These are phyloP conservation scores for Spodoptera exigua DNA, from an alignment of 2,888 invertebrate species.

Conservation along the genomic window DNA sequence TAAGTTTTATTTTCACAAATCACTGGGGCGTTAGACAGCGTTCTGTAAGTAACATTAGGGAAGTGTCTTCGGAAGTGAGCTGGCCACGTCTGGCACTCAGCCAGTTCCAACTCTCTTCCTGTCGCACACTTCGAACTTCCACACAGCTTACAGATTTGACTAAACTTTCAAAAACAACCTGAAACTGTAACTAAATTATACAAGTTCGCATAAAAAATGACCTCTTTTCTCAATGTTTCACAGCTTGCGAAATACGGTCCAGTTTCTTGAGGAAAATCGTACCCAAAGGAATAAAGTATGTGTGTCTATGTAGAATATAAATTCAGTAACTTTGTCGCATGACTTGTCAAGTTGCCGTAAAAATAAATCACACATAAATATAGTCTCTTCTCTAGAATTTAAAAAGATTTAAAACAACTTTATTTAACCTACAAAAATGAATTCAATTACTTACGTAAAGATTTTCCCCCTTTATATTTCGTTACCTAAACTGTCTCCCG, in stretches of 20 bases:
- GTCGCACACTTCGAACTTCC: conserved; percentile 57
- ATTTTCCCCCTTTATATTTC: too few species aligned
- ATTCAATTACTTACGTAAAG: too few species aligned
- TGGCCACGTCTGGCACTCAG: conserved; percentile 61
- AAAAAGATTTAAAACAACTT: too few species aligned
- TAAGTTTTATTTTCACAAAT: conserved; percentile 61
- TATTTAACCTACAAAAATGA: too few species aligned
- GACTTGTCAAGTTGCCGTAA: conserved; percentile 21
- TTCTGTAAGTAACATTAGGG: conserved; percentile 66
- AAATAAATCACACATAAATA: conserved; percentile 23
- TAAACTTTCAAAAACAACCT: conserved; percentile 25
- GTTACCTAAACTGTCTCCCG: too few species aligned
- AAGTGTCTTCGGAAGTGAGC: conserved; percentile 66
- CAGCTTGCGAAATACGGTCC: conserved; percentile 23
- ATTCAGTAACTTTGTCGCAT: conserved; percentile 20
- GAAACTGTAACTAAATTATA: conserved; percentile 35
- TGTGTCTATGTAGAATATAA: conserved; percentile 13
- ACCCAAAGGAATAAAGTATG: conserved; percentile 22
- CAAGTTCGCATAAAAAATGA: conserved; percentile 8
- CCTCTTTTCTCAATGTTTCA: conserved; percentile 19
- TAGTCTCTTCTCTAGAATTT: too few species aligned
- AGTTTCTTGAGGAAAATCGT: conserved; percentile 32
- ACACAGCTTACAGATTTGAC: conserved; percentile 29
- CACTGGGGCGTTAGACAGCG: conserved; percentile 48
- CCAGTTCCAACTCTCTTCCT: conserved; percentile 61